phyloP scores from a whole-genome alignment of 2,797 vertebrate species.

The Ataeniobius toweri region DNA sequence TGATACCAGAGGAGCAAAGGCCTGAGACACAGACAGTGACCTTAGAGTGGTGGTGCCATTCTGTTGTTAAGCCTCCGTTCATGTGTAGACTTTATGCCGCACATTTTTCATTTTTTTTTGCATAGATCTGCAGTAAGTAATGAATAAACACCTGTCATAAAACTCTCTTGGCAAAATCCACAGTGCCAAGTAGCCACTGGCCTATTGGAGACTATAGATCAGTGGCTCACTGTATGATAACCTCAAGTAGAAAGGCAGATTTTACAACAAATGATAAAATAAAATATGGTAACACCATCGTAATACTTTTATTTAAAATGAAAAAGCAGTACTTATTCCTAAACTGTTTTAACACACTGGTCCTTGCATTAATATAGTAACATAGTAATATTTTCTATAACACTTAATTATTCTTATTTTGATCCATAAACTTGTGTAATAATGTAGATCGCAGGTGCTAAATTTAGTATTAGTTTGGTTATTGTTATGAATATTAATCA shows the following conservation, averaged over 20 bases:
- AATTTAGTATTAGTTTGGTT: neutral
- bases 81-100: conserved; percentile 20
- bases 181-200: neutral
- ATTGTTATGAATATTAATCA: neutral
- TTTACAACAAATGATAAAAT: neutral
- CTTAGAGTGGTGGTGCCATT: conserved; percentile 49
- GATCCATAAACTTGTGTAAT: neutral
- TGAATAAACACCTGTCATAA: conserved; percentile 18
- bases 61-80: conserved; percentile 34
- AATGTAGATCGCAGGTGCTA: neutral
- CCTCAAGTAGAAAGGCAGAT: neutral
- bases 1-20: conserved; percentile 62
- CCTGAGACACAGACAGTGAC: conserved; percentile 60
- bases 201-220: no score
- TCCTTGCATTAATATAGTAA: no score
- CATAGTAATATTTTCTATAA: no score
- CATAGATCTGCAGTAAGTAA: conserved; percentile 21
- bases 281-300: neutral
- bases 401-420: neutral
- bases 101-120: conserved; percentile 28
- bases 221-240: neutral
- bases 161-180: conserved; percentile 20
- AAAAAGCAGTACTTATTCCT: neutral
- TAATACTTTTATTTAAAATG: neutral
- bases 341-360: no score